These are phyloP conservation scores for Nanorana parkeri DNA, from an alignment of 2,113 vertebrate species.

Conservation along the genomic window DNA sequence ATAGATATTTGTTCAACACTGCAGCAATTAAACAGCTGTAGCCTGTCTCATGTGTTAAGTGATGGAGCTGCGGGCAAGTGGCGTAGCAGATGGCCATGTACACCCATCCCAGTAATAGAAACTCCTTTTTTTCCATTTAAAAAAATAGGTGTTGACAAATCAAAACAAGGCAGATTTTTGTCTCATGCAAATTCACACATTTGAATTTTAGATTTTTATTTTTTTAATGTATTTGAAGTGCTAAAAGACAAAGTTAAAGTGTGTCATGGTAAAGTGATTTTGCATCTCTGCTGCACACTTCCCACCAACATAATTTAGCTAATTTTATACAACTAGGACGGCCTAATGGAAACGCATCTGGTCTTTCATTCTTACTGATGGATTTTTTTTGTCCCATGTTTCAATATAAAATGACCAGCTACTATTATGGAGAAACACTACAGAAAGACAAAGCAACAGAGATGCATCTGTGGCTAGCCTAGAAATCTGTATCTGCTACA, in stretches of 20 bases:
- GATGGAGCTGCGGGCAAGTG: slow-evolving; percentile 70
- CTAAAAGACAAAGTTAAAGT: slow-evolving; percentile 68
- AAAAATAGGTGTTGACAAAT: slow-evolving; percentile 78
- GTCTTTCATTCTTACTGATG: slow-evolving; percentile 72
- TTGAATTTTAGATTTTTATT: slow-evolving; percentile 74
- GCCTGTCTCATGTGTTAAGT: slow-evolving; percentile 71
- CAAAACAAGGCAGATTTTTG: slow-evolving; percentile 73
- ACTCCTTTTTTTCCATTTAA: slow-evolving; percentile 65
- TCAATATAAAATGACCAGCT: neutral
- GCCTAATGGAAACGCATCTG: slow-evolving; percentile 75
- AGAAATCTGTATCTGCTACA: too few species aligned
- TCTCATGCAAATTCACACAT: slow-evolving; percentile 75
- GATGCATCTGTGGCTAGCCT: too few species aligned
- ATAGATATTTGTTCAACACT: slow-evolving; percentile 68
- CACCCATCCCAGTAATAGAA: slow-evolving; percentile 75
- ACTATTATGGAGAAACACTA: neutral
- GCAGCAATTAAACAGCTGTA: slow-evolving; percentile 82
- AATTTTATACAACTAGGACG: slow-evolving; percentile 72
- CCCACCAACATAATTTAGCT: slow-evolving; percentile 76
- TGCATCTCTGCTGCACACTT: slow-evolving; percentile 66
- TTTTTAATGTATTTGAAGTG: slow-evolving; percentile 67
- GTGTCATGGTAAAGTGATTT: slow-evolving; percentile 66
- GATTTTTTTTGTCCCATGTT: slow-evolving; percentile 48
- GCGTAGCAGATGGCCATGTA: slow-evolving; percentile 76
- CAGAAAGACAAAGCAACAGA: neutral